Conservation (phyloP, 2,888 invertebrate species). For the Scaeva pyrastri region DNA sequence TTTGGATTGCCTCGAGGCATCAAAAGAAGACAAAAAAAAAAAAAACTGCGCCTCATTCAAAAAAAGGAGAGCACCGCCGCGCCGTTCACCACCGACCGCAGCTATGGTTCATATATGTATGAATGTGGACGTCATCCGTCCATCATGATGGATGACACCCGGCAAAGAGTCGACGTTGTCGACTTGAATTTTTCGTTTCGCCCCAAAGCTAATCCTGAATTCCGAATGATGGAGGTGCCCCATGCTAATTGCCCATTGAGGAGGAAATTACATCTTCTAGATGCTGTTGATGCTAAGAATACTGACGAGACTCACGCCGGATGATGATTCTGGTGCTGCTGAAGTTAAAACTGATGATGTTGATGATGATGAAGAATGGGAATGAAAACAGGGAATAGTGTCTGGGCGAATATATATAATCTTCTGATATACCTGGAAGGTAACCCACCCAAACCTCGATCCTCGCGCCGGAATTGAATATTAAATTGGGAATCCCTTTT, state of each 20-base stretch:
- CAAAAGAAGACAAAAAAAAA: not conserved
- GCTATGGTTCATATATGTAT: not conserved
- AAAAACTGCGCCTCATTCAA: slow-evolving; percentile 17
- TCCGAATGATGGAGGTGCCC: slow-evolving; percentile 63
- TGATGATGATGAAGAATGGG: slow-evolving; percentile 35
- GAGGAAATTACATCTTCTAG: slow-evolving; percentile 73
- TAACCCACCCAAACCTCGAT: slow-evolving; percentile 69
- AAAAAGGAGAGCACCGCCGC: slow-evolving; percentile 20
- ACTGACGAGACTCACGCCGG: slow-evolving; percentile 48
- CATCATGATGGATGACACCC: slow-evolving; percentile 71
- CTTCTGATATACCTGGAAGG: slow-evolving; percentile 72
- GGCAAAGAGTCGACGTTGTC: slow-evolving; percentile 30
- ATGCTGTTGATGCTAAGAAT: slow-evolving; percentile 56
- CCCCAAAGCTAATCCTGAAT: slow-evolving; percentile 72
- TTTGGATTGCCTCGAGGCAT: slow-evolving; percentile 42
- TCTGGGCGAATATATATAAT: slow-evolving; percentile 57
- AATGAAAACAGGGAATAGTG: slow-evolving; percentile 47
- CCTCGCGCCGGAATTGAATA: slow-evolving; percentile 62
- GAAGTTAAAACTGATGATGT: slow-evolving; percentile 46
- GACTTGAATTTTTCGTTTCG: slow-evolving; percentile 51
- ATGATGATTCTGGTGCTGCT: slow-evolving; percentile 8
- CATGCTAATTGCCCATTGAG: slow-evolving; percentile 75
- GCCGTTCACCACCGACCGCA: too few relatives aligned
- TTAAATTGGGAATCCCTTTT: slow-evolving; percentile 75
- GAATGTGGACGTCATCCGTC: slow-evolving; percentile 63